A percentile compares a stretch with the other conserved stretches of the same genome.
Evolutionary conservation across 2,797 vertebrate species (phyloP).

Genomic region (Urocyon cinereoargenteus): DNA sequence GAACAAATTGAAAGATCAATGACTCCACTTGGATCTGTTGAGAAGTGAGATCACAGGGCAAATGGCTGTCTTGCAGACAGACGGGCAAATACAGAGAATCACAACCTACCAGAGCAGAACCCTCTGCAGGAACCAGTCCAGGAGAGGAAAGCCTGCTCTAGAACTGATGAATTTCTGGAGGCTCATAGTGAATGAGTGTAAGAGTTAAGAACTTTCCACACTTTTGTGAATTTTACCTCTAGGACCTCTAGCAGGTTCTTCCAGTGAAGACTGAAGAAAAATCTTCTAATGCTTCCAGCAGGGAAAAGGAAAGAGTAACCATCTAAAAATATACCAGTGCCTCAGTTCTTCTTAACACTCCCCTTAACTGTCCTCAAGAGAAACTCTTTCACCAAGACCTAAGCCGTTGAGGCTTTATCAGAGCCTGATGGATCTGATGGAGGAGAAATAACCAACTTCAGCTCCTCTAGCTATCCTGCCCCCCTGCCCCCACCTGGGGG

Average conservation of each 20-base stretch:
- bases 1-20: background rate
- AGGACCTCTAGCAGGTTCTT: background rate
- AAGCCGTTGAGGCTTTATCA: background rate
- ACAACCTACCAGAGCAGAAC: background rate
- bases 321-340: background rate
- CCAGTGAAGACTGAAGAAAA: background rate
- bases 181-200: background rate
- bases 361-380: background rate
- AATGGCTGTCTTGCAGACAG: background rate
- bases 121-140: rapidly evolving
- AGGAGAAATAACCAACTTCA: background rate
- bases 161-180: background rate
- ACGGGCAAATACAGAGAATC: background rate
- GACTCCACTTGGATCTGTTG: background rate
- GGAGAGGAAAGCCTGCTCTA: background rate
- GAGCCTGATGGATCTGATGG: background rate
- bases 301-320: background rate
- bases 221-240: background rate
- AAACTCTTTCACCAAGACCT: background rate
- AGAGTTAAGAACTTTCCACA: background rate
- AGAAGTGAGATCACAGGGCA: background rate
- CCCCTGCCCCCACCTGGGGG: too few relatives aligned
- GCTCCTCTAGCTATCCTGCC: background rate
- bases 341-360: background rate
- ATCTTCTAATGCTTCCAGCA: background rate